A percentile compares a stretch with the other conserved stretches of the same genome.
Conservation (phyloP, 2,888 invertebrate species). For the Ophion ventricosus region DNA sequence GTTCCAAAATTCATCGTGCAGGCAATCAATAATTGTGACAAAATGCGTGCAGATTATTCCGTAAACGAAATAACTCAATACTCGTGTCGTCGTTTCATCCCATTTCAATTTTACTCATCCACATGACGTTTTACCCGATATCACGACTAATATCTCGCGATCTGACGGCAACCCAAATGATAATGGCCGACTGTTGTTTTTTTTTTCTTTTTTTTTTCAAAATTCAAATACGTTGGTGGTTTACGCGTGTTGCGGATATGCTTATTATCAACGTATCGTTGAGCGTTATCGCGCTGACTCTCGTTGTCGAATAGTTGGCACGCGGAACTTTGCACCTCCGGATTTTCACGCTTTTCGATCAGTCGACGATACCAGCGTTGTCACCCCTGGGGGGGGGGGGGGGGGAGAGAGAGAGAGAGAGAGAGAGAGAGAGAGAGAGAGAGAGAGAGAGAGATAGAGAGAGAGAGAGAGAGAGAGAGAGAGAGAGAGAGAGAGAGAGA, state of each 20-base stretch:
- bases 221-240: neutral
- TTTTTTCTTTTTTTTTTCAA: neutral
- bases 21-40: no score
- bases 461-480: neutral
- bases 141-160: no score
- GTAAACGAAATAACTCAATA: no score
- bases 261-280: conserved; percentile 44
- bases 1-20: no score
- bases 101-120: no score
- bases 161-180: no score
- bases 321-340: conserved; percentile 46
- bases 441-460: neutral
- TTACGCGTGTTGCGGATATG: neutral
- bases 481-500: conserved; percentile 16
- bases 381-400: neutral
- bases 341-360: conserved; percentile 60
- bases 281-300: conserved; percentile 40
- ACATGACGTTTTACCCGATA: no score
- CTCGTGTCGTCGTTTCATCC: no score
- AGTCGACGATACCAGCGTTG: conserved; percentile 36
- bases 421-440: conserved; percentile 4
- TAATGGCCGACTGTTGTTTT: no score
- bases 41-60: no score
- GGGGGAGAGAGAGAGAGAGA: conserved; percentile 9
- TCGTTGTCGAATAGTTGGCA: conserved; percentile 52